Percentiles rank a stretch among this genome's conserved stretches.
These are phyloP conservation scores for Episyrphus balteatus DNA, from an alignment of 1,140 invertebrate species.

Conservation along the genomic window DNA sequence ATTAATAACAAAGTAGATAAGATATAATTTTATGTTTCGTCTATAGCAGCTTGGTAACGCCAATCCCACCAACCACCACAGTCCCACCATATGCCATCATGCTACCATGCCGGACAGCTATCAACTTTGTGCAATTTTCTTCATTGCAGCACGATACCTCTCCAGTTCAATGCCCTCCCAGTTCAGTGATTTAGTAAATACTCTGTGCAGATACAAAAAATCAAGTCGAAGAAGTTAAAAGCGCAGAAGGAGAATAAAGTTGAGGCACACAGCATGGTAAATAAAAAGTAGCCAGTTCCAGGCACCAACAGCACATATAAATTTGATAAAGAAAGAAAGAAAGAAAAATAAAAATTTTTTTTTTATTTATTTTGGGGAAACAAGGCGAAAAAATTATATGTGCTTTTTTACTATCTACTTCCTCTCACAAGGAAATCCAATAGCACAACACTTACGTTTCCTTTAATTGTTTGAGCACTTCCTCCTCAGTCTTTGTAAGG, in stretches of 20 bases:
- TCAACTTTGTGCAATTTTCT: constrained; percentile 3
- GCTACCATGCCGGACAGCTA: constrained; percentile 11
- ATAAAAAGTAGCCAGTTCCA: neutral
- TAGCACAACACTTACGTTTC: constrained; percentile 44
- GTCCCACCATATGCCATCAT: constrained; percentile 2
- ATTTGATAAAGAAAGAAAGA: too few species aligned
- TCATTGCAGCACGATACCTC: constrained; percentile 21
- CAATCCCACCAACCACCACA: neutral
- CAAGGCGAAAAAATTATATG: neutral
- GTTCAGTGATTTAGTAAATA: constrained; percentile 26
- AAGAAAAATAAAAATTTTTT: too few species aligned
- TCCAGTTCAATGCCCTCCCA: constrained; percentile 32
- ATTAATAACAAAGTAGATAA: too few species aligned
- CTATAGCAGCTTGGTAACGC: neutral
- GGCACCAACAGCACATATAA: neutral
- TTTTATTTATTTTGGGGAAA: neutral
- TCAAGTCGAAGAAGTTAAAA: too few species aligned
- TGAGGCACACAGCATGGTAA: too few species aligned
- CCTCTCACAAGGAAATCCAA: too few species aligned
- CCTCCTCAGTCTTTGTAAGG: constrained; percentile 48
- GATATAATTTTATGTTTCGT: neutral
- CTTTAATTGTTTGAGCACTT: constrained; percentile 46
- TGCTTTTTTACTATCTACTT: neutral
- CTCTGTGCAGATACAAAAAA: constrained; percentile 10
- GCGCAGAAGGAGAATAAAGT: too few species aligned